These are phyloP conservation scores for Hucho hucho DNA, from an alignment of 2,113 vertebrate genomes.

Conservation along the genomic window DNA sequence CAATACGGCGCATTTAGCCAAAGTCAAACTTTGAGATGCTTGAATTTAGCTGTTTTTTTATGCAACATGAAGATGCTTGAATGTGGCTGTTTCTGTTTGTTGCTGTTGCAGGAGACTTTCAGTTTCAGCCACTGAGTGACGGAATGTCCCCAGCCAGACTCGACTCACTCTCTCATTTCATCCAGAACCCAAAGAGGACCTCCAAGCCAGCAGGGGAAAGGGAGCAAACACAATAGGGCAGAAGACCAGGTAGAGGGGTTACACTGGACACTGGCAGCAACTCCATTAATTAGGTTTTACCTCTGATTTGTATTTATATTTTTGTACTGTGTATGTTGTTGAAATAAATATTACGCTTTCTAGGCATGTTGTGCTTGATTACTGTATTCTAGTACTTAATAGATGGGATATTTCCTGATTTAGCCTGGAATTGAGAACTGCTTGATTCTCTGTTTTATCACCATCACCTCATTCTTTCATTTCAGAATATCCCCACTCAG, in stretches of 20 bases:
- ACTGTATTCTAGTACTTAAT: too few species aligned
- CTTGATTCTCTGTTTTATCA: too few species aligned
- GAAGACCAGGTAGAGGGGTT: not conserved
- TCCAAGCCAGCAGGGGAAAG: constrained; percentile 23
- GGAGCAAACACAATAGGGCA: constrained; percentile 18
- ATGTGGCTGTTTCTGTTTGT: not conserved
- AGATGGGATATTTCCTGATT: too few species aligned
- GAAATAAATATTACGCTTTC: too few species aligned
- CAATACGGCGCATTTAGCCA: not conserved
- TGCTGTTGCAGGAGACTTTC: constrained; percentile 66
- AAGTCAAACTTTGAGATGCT: not conserved
- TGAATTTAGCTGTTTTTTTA: not conserved
- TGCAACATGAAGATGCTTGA: not conserved
- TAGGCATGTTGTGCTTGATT: too few species aligned
- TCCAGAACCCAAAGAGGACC: constrained; percentile 49
- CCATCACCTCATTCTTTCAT: too few species aligned
- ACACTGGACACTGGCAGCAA: too few species aligned
- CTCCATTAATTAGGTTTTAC: too few species aligned
- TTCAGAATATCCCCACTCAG: too few species aligned
- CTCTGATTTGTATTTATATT: too few species aligned
- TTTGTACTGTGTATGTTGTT: too few species aligned
- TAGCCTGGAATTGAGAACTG: too few species aligned
- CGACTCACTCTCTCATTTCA: constrained; percentile 74
- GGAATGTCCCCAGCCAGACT: constrained; percentile 72
- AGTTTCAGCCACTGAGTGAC: constrained; percentile 79